A percentile compares a stretch with the other conserved stretches of the same genome.
Conservation (phyloP, 2,113 vertebrate species). For the Odontophorus gujanensis region DNA sequence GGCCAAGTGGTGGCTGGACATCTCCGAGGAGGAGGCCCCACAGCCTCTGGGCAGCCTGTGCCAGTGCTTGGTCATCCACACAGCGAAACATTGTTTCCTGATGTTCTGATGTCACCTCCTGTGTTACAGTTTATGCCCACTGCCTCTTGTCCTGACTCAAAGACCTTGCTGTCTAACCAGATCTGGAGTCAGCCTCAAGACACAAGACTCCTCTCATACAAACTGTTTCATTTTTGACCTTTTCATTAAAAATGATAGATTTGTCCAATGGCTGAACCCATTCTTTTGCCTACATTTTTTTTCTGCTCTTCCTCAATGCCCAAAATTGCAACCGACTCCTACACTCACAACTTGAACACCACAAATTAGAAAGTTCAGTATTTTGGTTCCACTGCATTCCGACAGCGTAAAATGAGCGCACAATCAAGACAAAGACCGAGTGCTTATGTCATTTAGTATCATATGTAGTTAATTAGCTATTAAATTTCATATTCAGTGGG, state of each 20-base stretch:
- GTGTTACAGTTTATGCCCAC: background rate
- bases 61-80: background rate
- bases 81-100: background rate
- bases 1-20: background rate
- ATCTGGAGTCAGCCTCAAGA: background rate
- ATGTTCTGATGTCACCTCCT: background rate
- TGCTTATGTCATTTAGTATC: background rate
- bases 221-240: background rate
- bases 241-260: background rate
- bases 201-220: background rate
- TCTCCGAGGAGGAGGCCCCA: background rate
- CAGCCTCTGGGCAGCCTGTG: background rate
- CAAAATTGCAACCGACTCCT: background rate
- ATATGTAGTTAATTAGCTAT: background rate
- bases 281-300: background rate
- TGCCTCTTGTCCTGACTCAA: background rate
- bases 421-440: background rate
- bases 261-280: background rate
- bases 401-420: background rate
- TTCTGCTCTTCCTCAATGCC: background rate
- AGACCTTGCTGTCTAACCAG: background rate
- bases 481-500: background rate
- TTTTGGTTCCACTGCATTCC: background rate
- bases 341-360: background rate
- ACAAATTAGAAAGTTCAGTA: background rate